Conservation (phyloP, 1,140 invertebrate genomes). For the Zeugodacus cucurbitae region DNA sequence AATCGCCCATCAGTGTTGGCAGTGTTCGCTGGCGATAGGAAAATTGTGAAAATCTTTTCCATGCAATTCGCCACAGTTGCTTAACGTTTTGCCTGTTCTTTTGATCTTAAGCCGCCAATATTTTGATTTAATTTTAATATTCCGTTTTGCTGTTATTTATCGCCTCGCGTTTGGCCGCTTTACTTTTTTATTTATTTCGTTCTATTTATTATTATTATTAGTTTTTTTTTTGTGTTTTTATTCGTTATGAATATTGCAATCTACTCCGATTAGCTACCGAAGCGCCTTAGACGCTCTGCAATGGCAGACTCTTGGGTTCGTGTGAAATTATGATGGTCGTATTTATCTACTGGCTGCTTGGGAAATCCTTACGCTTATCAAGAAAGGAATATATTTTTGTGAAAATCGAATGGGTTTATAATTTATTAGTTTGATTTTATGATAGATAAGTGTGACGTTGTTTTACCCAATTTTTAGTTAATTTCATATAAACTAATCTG, state of each 20-base stretch:
- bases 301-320: background rate
- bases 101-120: constrained; percentile 30
- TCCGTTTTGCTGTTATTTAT: constrained; percentile 21
- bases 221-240: background rate
- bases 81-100: constrained; percentile 25
- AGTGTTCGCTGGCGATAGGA: background rate
- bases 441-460: too few relatives aligned
- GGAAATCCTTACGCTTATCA: background rate
- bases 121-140: constrained; percentile 36
- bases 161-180: background rate
- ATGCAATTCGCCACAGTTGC: constrained; percentile 15
- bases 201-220: background rate
- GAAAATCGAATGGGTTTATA: too few relatives aligned
- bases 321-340: background rate
- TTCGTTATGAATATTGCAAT: constrained; percentile 9
- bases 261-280: constrained; percentile 21
- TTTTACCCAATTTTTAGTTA: too few relatives aligned
- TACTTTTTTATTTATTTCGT: background rate
- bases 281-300: background rate
- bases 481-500: too few relatives aligned
- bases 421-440: too few relatives aligned
- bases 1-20: background rate
- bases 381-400: background rate
- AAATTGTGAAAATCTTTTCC: constrained; percentile 33
- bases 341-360: background rate